A percentile compares a stretch with the other conserved stretches of the same genome.
phyloP scores from a whole-genome alignment of 2,888 invertebrate species.

The Mythimna lalbum region DNA sequence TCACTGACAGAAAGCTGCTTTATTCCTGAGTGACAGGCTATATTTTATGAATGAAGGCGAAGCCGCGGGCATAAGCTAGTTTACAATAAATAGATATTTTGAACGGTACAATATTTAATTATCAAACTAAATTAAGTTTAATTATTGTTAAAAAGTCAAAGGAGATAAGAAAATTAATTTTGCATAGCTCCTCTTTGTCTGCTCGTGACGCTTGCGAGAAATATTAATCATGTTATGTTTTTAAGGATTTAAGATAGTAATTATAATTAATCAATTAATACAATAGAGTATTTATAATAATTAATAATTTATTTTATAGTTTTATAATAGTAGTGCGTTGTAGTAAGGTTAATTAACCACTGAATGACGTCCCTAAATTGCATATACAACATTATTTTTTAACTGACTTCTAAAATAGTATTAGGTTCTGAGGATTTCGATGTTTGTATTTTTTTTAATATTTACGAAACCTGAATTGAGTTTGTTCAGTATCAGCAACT shows the following conservation, averaged over 20 bases:
- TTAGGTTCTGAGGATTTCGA: no score
- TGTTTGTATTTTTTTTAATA: no score
- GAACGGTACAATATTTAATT: slow-evolving; percentile 26
- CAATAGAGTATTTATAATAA: slow-evolving; percentile 14
- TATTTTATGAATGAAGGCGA: no score
- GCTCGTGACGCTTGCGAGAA: slow-evolving; percentile 24
- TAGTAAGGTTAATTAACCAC: slow-evolving; percentile 11
- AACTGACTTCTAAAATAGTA: no score
- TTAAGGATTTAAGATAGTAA: slow-evolving; percentile 22
- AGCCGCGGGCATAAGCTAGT: no score
- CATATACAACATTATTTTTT: background rate
- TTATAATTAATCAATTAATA: slow-evolving; percentile 21
- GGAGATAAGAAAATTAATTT: slow-evolving; percentile 34
- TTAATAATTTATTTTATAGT: slow-evolving; percentile 14
- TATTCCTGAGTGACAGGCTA: no score
- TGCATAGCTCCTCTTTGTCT: slow-evolving; percentile 24
- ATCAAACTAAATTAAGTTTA: slow-evolving; percentile 50
- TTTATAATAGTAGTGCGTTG: slow-evolving; percentile 3
- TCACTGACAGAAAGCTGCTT: no score
- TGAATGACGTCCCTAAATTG: slow-evolving; percentile 3
- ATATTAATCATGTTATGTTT: slow-evolving; percentile 19
- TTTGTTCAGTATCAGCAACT: no score
- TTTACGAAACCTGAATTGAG: no score
- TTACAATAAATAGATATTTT: no score
- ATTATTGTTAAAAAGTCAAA: slow-evolving; percentile 35